Evolutionary conservation across 2,888 invertebrate species (phyloP).

Genomic region (Trichopoda pennipes): DNA sequence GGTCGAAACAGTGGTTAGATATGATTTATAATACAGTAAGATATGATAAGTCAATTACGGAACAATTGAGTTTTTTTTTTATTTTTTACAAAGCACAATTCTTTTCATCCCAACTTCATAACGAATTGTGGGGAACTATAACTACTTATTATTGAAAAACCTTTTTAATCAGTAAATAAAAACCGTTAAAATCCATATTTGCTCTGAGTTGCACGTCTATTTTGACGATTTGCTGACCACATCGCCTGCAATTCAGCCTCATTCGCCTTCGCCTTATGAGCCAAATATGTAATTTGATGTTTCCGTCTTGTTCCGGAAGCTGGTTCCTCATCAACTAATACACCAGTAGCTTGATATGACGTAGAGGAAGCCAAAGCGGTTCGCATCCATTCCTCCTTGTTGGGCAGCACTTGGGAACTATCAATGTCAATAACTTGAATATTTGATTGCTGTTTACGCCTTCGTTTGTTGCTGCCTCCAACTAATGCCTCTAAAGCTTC

Average conservation of each 20-base stretch:
- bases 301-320: constrained; percentile 88
- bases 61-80: no score
- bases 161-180: background rate
- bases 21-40: no score
- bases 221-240: constrained; percentile 94
- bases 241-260: constrained; percentile 96
- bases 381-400: constrained; percentile 90
- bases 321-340: constrained; percentile 81
- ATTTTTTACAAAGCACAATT: no score
- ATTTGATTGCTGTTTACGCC: constrained; percentile 81
- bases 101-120: no score
- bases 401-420: constrained; percentile 89
- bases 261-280: constrained; percentile 95
- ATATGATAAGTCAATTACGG: no score
- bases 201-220: constrained; percentile 93
- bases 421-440: constrained; percentile 91
- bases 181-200: constrained; percentile 95
- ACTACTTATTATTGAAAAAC: no score
- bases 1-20: no score
- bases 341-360: constrained; percentile 80
- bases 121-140: no score
- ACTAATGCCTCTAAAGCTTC: constrained; percentile 84
- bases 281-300: constrained; percentile 98
- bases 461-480: constrained; percentile 83
- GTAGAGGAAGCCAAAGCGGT: constrained; percentile 90